phyloP scores from a whole-genome alignment of 2,113 vertebrate genomes.

The Oenanthe oenanthe region DNA sequence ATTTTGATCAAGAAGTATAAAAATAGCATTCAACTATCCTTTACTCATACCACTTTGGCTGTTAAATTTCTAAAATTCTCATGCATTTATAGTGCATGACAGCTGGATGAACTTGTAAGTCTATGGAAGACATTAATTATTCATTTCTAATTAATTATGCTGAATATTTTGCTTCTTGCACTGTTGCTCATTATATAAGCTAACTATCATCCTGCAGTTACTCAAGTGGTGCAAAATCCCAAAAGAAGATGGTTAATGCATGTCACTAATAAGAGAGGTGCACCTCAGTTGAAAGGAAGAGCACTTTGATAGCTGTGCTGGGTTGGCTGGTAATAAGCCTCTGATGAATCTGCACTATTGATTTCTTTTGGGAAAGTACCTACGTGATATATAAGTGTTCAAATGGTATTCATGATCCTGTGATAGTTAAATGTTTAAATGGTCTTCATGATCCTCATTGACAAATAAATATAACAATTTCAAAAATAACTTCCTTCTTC shows the following conservation, averaged over 20 bases:
- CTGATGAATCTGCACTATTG: not conserved
- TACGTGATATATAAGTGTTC: not conserved
- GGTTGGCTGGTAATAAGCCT: not conserved
- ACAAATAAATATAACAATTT: not conserved
- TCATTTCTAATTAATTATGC: constrained; percentile 42
- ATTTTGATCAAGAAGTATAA: not conserved
- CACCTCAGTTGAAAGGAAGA: not conserved
- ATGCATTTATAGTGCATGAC: not conserved
- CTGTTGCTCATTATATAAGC: constrained; percentile 10
- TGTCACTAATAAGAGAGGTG: not conserved
- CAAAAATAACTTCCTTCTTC: not conserved
- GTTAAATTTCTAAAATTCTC: not conserved
- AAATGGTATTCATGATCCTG: not conserved
- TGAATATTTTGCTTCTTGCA: constrained; percentile 13
- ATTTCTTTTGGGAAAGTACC: not conserved
- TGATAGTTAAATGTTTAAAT: not conserved
- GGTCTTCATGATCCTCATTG: not conserved
- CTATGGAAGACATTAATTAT: constrained; percentile 25
- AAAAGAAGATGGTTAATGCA: not conserved
- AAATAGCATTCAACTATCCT: not conserved
- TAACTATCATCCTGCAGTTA: not conserved
- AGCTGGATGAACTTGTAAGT: constrained; percentile 12
- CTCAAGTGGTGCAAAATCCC: not conserved
- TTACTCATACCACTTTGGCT: not conserved
- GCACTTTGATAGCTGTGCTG: not conserved